Evolutionary conservation across 1,140 invertebrate species (phyloP).

Genomic region (Acromyrmex charruanus): DNA sequence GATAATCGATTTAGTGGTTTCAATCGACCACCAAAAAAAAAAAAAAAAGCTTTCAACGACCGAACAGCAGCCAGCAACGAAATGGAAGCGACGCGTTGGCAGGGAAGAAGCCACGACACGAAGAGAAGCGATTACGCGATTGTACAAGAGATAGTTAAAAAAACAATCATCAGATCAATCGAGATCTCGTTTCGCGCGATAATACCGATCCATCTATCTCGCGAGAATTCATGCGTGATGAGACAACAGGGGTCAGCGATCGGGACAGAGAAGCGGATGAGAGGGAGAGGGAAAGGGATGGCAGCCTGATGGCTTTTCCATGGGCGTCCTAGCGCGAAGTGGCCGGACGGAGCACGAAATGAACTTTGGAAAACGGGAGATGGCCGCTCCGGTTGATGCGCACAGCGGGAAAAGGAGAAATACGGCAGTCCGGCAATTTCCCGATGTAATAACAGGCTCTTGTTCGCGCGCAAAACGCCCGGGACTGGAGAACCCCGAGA

Average conservation of each 20-base stretch:
- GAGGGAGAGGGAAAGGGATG: background rate
- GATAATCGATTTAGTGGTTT: conserved; percentile 43
- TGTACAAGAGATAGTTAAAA: conserved; percentile 37
- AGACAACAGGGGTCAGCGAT: conserved; percentile 5
- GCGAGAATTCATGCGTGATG: conserved; percentile 38
- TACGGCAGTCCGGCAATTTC: conserved; percentile 66
- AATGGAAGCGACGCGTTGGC: background rate
- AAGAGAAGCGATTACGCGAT: conserved; percentile 36
- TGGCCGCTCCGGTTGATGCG: conserved; percentile 15
- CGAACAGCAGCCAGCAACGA: background rate
- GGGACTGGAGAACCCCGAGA: conserved; percentile 52
- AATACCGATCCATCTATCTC: conserved; percentile 37
- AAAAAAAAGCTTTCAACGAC: conserved; percentile 15
- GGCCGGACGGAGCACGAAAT: conserved; percentile 27
- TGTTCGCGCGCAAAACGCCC: conserved; percentile 64
- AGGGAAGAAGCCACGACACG: background rate
- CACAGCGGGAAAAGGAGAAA: conserved; percentile 3
- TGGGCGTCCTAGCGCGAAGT: conserved; percentile 31
- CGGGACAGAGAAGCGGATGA: background rate
- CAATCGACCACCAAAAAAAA: conserved; percentile 16
- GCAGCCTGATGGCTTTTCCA: conserved; percentile 30
- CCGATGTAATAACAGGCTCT: conserved; percentile 71
- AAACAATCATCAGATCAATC: conserved; percentile 42
- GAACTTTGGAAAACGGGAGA: conserved; percentile 51
- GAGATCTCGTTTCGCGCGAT: conserved; percentile 18